These are phyloP conservation scores for Vulpes ferrilata DNA, from an alignment of 2,113 vertebrate species.

Conservation along the genomic window DNA sequence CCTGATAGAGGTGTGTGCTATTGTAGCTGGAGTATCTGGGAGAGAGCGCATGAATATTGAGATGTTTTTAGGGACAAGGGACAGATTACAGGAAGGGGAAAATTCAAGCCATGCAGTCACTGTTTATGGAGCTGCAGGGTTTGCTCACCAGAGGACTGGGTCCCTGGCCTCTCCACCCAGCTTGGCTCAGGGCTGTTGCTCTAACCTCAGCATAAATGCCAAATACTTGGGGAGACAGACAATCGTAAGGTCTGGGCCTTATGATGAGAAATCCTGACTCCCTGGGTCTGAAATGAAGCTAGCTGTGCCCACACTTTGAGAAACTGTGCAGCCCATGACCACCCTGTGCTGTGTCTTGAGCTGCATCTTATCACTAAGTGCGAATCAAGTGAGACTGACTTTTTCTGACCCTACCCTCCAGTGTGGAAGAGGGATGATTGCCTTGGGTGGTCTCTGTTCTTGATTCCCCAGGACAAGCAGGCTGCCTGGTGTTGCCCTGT, in stretches of 20 bases:
- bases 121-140: background rate
- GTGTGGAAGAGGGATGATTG: rapidly evolving
- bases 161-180: background rate
- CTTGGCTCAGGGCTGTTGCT: background rate
- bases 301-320: background rate
- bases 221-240: background rate
- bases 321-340: background rate
- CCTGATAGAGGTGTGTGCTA: background rate
- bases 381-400: background rate
- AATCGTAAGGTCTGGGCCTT: background rate
- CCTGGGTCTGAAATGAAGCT: background rate
- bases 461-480: background rate
- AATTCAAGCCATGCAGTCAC: background rate
- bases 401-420: background rate
- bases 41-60: background rate
- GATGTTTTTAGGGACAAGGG: background rate
- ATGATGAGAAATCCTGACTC: background rate
- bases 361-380: background rate
- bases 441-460: background rate
- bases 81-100: background rate
- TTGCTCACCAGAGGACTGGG: background rate
- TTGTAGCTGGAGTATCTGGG: background rate
- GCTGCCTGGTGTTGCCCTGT: background rate
- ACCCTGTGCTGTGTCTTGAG: background rate
- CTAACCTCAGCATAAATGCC: no score